Evolutionary conservation across 2,113 vertebrate genomes (phyloP), one percentile per base, ranked within the genome.

Genomic region (Hyaena hyaena): DNA sequence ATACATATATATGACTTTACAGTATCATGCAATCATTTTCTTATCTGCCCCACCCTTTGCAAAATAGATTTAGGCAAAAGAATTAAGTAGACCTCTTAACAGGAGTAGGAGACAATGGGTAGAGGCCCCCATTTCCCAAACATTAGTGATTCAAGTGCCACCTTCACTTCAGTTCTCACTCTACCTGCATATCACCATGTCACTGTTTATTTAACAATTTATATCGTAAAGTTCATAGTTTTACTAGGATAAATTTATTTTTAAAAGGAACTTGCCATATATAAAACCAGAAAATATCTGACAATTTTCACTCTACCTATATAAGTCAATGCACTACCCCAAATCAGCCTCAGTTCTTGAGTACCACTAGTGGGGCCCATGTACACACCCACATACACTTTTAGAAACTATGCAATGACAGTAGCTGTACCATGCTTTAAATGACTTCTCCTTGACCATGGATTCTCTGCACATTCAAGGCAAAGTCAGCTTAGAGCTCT

Each of bases 61-160:
- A 85, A 76, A 86, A 91, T 65, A n/a, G 23, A 87, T 73, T 91
- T 92, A 83, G 14, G 35, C 4, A 95, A 93, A 35, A 31, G 31
- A 88, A n/a, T 35, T 9, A 83, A 68, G 24, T 14, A 74, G 16
- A 79, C n/a, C 28, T 90, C 65, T 66, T 80, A n/a, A 45, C 3
- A 82, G 61, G 26, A 58, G 17, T 43, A 35, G 24, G 8, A 31
- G 17, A 81, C 12, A 39, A 55, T 65, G 16, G 28, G 12, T 5
- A 90, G 48, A 88, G 31, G 17, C 1, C 23, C 16, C 43, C 50
- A 3, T 8, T 71, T 61, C 35, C 16, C 68, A 88, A 58, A 28
- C 17, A 31, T 88, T 26, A 68, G 43, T 61, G 63, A 69, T 63
- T 63, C 4, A 33, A 63, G n/a, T 16, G 15, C 24, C 5, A 35